Conservation (phyloP, 2,113 vertebrate genomes). For the Serinus canaria region DNA sequence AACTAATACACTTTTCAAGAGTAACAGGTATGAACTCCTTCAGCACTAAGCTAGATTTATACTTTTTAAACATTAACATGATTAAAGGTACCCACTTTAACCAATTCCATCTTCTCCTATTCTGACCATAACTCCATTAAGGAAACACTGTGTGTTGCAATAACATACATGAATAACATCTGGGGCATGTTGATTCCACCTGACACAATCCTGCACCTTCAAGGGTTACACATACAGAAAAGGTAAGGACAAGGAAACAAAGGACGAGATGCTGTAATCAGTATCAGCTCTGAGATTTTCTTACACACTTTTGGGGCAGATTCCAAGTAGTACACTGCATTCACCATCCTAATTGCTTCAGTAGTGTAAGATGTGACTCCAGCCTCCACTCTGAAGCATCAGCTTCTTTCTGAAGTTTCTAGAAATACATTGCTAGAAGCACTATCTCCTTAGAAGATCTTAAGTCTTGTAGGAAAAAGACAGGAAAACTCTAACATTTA, state of each 20-base stretch:
- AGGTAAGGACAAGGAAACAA: not conserved
- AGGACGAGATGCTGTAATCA: not conserved
- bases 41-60: not conserved
- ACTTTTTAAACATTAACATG: not conserved
- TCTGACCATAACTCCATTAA: not conserved
- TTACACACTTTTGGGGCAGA: not conserved
- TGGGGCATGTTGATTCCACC: not conserved
- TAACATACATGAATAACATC: not conserved
- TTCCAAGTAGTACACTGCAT: not conserved
- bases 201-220: not conserved
- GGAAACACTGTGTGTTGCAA: not conserved
- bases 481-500: not conserved
- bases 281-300: not conserved
- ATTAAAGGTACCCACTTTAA: not conserved
- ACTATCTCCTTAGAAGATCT: not conserved
- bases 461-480: not conserved
- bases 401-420: not conserved
- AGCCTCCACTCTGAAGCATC: not conserved
- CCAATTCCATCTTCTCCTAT: not conserved
- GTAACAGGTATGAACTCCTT: not conserved
- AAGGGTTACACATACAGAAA: not conserved
- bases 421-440: not conserved
- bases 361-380: accelerated
- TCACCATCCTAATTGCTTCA: not conserved
- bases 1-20: not conserved